phyloP scores from a whole-genome alignment of 1,140 invertebrate genomes.

The Calycopis cecrops region DNA sequence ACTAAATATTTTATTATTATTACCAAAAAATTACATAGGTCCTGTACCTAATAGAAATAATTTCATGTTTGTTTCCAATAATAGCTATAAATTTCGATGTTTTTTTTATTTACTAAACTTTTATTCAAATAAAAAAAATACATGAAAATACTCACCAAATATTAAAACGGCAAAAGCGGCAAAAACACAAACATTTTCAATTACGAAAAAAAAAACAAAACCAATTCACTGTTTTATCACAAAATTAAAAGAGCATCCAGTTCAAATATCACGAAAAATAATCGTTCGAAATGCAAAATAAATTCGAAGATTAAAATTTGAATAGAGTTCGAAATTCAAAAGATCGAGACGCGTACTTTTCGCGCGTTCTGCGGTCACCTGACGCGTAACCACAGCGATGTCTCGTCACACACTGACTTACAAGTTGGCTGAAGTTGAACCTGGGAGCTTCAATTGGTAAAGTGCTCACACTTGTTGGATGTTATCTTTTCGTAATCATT shows the following conservation, averaged over 20 bases:
- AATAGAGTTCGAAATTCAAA: not conserved
- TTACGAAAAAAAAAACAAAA: not conserved
- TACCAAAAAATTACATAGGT: no score
- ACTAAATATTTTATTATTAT: no score
- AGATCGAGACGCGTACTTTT: not conserved
- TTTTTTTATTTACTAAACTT: no score
- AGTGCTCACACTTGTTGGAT: no score
- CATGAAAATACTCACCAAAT: not conserved
- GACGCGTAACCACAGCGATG: not conserved
- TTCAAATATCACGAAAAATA: no score
- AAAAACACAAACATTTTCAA: conserved; percentile 5
- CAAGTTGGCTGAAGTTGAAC: not conserved
- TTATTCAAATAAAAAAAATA: not conserved
- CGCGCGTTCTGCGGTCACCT: not conserved
- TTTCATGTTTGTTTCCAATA: no score
- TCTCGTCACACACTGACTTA: conserved; percentile 2
- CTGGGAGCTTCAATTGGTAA: not conserved
- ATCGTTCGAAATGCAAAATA: no score
- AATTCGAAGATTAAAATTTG: not conserved
- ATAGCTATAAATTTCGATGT: no score
- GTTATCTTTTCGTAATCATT: no score
- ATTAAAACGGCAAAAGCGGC: not conserved
- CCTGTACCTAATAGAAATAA: no score
- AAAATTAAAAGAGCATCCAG: no score
- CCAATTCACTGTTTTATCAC: not conserved